phyloP scores from a whole-genome alignment of 92 coral and sea anemone genomes.

The Paramuricea clavata region DNA sequence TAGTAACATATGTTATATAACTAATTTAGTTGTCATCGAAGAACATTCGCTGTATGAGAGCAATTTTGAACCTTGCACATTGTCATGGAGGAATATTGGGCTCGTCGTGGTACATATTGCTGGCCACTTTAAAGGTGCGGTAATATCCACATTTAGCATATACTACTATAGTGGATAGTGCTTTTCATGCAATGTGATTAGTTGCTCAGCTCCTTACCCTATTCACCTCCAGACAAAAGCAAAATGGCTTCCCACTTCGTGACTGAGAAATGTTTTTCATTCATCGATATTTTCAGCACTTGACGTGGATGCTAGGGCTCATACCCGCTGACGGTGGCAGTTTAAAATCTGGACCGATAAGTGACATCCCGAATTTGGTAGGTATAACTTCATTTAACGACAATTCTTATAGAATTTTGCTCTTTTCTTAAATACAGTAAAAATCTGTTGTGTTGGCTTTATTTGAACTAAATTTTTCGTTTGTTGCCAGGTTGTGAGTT shows the following conservation, averaged over 20 bases:
- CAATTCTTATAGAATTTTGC: not conserved
- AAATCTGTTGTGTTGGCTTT: not conserved
- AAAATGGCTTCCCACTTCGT: no score
- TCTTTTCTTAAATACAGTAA: not conserved
- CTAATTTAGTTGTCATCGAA: slow-evolving; percentile 83
- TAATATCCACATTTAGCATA: no score
- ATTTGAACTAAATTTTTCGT: not conserved
- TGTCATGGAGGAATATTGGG: slow-evolving; percentile 96
- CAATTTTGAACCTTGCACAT: slow-evolving; percentile 93
- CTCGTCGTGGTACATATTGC: slow-evolving; percentile 97
- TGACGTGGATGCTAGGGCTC: slow-evolving; percentile 95
- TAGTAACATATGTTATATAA: not conserved
- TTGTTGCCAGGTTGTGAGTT: slow-evolving; percentile 85
- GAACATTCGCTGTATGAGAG: slow-evolving; percentile 97
- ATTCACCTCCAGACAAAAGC: no score
- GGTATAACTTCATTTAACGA: slow-evolving; percentile 2
- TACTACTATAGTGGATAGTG: no score
- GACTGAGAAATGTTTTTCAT: not conserved
- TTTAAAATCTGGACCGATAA: slow-evolving; percentile 88
- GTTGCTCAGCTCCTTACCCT: no score
- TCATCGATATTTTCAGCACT: slow-evolving; percentile 71
- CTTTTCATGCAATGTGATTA: no score
- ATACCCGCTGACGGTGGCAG: slow-evolving; percentile 96
- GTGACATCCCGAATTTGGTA: slow-evolving; percentile 96
- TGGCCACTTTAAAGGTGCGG: slow-evolving; percentile 94